phyloP scores from a whole-genome alignment of 2,797 vertebrate genomes.

The Antennarius maculatus region DNA sequence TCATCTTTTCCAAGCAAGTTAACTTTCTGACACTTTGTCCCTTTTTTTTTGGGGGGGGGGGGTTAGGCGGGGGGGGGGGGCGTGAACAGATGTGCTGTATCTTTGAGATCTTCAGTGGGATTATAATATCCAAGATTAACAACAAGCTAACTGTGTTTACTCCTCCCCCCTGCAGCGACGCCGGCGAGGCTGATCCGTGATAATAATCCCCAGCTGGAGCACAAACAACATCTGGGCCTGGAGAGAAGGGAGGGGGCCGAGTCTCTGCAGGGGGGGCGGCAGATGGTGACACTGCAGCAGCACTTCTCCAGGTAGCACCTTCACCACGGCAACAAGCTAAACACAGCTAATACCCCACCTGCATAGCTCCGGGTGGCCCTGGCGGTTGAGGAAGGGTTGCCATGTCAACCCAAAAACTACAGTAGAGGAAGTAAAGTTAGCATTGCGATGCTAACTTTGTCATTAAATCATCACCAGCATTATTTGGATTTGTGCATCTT shows the following conservation, averaged over 20 bases:
- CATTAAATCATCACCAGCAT: no score
- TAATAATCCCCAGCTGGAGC: conserved; percentile 58
- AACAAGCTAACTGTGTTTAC: conserved; percentile 52
- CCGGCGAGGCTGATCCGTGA: conserved; percentile 45
- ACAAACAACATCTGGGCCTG: conserved; percentile 64
- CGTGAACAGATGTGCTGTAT: conserved; percentile 42
- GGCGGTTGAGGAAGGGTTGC: no score
- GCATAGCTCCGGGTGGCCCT: no score
- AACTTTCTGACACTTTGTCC: conserved; percentile 12
- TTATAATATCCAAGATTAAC: conserved; percentile 56
- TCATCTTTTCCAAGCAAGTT: conserved; percentile 2
- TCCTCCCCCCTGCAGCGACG: conserved; percentile 63
- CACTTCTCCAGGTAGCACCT: conserved; percentile 76
- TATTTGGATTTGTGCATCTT: no score
- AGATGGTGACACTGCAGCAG: conserved; percentile 80
- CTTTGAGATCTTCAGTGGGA: conserved; percentile 43
- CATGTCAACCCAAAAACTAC: no score
- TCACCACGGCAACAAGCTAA: conserved; percentile 3
- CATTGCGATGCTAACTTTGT: no score
- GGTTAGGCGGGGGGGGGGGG: no score
- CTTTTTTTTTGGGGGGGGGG: not conserved
- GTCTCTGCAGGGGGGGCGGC: conserved; percentile 56
- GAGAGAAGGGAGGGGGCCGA: conserved; percentile 42
- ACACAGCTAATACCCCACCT: no score
- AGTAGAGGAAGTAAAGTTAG: no score